Evolutionary conservation across 1,140 invertebrate species (phyloP).

Genomic region (Meloidogyne chitwoodi): DNA sequence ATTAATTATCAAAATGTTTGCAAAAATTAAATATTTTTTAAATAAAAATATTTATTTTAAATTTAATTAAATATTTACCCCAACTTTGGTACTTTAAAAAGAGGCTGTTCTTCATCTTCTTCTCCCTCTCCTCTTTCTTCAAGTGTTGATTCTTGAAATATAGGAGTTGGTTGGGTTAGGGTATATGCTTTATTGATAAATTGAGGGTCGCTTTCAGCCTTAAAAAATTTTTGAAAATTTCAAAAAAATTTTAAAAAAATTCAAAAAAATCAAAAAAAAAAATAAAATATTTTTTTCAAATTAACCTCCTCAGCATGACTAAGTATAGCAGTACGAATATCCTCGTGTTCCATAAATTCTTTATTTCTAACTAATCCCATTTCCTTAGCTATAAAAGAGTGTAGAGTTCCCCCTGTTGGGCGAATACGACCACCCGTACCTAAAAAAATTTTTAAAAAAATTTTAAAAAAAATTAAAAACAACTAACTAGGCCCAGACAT

Average conservation of each 20-base stretch:
- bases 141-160: conserved; percentile 53
- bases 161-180: conserved; percentile 63
- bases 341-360: conserved; percentile 83
- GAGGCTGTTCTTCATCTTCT: conserved; percentile 21
- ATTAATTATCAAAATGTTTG: too few species aligned
- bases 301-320: conserved; percentile 80
- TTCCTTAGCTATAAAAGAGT: conserved; percentile 92
- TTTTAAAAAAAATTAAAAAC: not conserved
- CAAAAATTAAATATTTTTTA: too few species aligned
- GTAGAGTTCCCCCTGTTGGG: conserved; percentile 87
- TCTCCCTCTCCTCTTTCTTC: conserved; percentile 42
- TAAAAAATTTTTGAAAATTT: conserved; percentile 4
- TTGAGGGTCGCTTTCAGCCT: conserved; percentile 88
- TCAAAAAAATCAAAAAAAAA: too few species aligned
- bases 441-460: not conserved
- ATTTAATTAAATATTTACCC: conserved; percentile 12
- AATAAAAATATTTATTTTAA: too few species aligned
- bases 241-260: not conserved
- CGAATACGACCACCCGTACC: conserved; percentile 67
- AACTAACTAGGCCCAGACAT: conserved; percentile 72
- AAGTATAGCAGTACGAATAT: conserved; percentile 92
- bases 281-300: too few species aligned
- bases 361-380: conserved; percentile 81
- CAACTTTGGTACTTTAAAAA: conserved; percentile 41
- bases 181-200: conserved; percentile 88